Evolutionary conservation across 1,140 invertebrate genomes (phyloP), one percentile per base, ranked within the genome.

Genomic region (Leguminivora glycinivorella): DNA sequence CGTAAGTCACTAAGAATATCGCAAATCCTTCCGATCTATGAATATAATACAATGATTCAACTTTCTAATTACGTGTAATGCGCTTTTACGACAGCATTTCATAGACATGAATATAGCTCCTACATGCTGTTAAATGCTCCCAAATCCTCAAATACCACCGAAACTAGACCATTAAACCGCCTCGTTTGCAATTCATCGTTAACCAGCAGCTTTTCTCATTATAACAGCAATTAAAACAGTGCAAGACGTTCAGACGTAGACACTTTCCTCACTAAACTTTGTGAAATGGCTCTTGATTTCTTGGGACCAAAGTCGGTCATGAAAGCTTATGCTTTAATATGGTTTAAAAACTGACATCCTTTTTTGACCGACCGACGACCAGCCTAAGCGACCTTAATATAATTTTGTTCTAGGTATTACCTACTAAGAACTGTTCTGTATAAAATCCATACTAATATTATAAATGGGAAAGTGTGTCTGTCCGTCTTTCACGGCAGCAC

Each of bases 171-270:
- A 52, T 52, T 52, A 52, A 52, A 52, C 47, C 47, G 47, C 19
- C 47, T 52, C 47, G 47, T 47, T 47, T 52, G 47, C 47, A 52
- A 52, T 52, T 52, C 47, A 52, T 52, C 47, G 47, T 52, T 52
- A 52, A 52, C 47, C 47, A 52, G 19, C 2, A 52, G 47, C 47
- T 52, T 52, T 52, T 22, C 47, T 52, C 47, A 52, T 52, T 52
- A 52, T 52, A 52, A 52, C 47, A 52, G 47, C 47, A 52, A 52
- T 52, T 52, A 52, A 52, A 52, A 52, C 47, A 52, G 47, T 52
- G 47, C 47, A 52, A 52, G 19, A 52, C 19, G 47, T 52, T 52
- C 19, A 22, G 22, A 52, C 47, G 47, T 52, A 52, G 47, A 52
- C 47, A 52, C 47, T 52, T 52, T 52, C 47, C 40, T 43, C n/a